These are phyloP conservation scores for Dasypus novemcinctus DNA, from an alignment of 2,113 vertebrate species.

Conservation along the genomic window DNA sequence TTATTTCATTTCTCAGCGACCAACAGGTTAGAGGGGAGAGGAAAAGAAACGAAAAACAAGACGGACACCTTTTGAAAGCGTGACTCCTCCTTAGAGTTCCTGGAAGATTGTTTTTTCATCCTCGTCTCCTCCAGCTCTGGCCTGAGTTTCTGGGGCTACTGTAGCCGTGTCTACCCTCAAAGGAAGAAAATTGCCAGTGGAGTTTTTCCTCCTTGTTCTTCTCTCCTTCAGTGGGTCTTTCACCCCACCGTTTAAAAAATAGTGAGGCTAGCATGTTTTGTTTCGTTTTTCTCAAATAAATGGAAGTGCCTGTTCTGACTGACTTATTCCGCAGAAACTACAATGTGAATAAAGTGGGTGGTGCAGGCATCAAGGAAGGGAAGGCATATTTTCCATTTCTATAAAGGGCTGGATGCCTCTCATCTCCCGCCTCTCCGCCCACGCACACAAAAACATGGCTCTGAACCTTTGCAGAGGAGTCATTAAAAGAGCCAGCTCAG, in stretches of 20 bases:
- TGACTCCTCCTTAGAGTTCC: background rate
- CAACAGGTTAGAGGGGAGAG: constrained; percentile 50
- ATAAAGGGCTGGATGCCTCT: background rate
- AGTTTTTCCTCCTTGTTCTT: background rate
- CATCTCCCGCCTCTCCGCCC: no score
- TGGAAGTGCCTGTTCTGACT: background rate
- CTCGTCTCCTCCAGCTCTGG: background rate
- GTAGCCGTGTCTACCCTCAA: background rate
- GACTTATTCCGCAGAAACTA: background rate
- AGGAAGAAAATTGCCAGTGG: background rate
- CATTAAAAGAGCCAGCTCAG: background rate
- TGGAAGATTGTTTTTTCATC: background rate
- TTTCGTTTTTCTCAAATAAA: background rate
- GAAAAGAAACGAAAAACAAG: background rate
- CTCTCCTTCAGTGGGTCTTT: background rate
- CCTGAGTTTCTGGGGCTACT: background rate
- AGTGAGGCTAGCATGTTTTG: background rate
- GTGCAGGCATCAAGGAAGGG: background rate
- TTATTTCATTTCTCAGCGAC: constrained; percentile 43
- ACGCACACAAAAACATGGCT: background rate
- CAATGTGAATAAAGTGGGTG: background rate
- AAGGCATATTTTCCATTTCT: background rate
- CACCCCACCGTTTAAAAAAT: background rate
- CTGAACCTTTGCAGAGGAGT: background rate
- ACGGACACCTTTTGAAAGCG: background rate